These are phyloP conservation scores for Lasioglossum oenotherae DNA, from an alignment of 2,888 invertebrate genomes.

Conservation along the genomic window DNA sequence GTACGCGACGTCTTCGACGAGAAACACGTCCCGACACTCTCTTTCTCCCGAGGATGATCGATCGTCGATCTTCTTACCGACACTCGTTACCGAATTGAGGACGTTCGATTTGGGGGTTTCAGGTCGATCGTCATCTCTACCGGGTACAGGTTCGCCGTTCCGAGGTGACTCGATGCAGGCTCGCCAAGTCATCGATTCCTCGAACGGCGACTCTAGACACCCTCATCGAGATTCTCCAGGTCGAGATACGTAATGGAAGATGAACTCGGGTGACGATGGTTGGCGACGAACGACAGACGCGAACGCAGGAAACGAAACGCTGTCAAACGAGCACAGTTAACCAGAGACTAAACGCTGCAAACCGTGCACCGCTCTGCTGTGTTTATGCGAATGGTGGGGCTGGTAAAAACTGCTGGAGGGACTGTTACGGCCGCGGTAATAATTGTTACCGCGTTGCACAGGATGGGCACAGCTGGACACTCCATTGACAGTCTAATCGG, in stretches of 20 bases:
- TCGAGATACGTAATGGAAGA: not conserved
- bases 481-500: constrained; percentile 72
- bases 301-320: constrained; percentile 38
- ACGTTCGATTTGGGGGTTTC: not conserved
- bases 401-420: constrained; percentile 64
- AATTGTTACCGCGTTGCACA: constrained; percentile 73
- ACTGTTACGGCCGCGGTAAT: constrained; percentile 58
- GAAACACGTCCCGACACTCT: not conserved
- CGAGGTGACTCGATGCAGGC: not conserved
- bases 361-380: constrained; percentile 53
- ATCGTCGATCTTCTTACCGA: not conserved
- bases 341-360: constrained; percentile 66
- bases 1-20: not conserved
- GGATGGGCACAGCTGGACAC: constrained; percentile 79
- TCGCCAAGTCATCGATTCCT: not conserved
- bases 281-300: not conserved
- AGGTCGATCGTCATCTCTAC: not conserved
- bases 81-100: not conserved
- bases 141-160: not conserved
- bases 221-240: not conserved
- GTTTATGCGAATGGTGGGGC: constrained; percentile 70
- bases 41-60: not conserved
- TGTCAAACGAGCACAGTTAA: constrained; percentile 63
- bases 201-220: constrained; percentile 2
- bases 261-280: not conserved